Conservation (phyloP, 2,797 vertebrate genomes). For the Enteromius argenteus region DNA sequence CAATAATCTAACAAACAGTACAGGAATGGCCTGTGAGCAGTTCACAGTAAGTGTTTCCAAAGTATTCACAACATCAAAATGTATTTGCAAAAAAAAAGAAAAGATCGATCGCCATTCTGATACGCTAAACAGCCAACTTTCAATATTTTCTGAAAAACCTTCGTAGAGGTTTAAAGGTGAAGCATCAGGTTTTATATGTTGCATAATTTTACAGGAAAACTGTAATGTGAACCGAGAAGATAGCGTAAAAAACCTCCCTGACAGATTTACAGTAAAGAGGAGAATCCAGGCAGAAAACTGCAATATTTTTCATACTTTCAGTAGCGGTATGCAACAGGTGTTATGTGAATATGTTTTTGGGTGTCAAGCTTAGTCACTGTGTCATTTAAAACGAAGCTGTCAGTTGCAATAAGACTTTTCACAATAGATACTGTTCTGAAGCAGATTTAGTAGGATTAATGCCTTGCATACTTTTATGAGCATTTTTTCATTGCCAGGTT, state of each 20-base stretch:
- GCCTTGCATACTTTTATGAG: conserved; percentile 17
- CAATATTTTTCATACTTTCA: conserved; percentile 29
- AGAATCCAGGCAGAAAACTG: neutral
- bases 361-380: conserved; percentile 24
- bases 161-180: neutral
- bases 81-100: neutral
- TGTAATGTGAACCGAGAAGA: neutral
- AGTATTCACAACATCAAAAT: neutral
- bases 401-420: neutral
- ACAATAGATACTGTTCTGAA: neutral
- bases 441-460: conserved; percentile 12
- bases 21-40: neutral
- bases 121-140: neutral
- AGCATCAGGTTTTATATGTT: conserved; percentile 4
- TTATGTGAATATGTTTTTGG: neutral
- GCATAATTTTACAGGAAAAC: neutral
- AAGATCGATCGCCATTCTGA: neutral
- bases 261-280: conserved; percentile 13
- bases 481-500: neutral
- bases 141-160: neutral
- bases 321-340: conserved; percentile 10
- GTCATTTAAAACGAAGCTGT: neutral
- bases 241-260: neutral
- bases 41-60: neutral
- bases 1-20: conserved; percentile 24